Conservation (phyloP, 2,888 invertebrate genomes). For the Erebia palarica region DNA sequence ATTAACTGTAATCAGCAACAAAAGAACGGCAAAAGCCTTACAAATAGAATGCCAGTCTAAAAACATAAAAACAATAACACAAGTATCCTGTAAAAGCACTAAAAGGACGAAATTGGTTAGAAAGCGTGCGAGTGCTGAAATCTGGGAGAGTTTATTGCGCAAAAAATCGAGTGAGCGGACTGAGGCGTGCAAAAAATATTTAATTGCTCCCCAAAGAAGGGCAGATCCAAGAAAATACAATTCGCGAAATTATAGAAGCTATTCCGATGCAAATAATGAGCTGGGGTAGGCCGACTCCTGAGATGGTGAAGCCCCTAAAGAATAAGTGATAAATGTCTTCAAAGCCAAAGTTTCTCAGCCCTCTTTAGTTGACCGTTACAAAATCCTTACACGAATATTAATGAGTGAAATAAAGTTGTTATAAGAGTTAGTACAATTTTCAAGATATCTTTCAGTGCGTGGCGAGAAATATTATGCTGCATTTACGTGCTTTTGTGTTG, state of each 20-base stretch:
- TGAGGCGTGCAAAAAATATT: slow-evolving; percentile 69
- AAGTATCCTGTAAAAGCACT: slow-evolving; percentile 15
- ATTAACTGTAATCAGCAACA: too few species aligned
- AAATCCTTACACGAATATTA: not conserved
- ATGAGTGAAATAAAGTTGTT: too few species aligned
- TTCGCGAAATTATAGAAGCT: slow-evolving; percentile 80
- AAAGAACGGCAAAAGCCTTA: too few species aligned
- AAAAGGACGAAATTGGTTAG: slow-evolving; percentile 11
- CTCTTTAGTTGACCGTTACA: not conserved
- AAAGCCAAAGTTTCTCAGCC: not conserved
- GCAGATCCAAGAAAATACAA: slow-evolving; percentile 78
- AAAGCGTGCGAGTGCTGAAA: slow-evolving; percentile 50
- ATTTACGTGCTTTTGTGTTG: too few species aligned
- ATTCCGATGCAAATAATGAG: slow-evolving; percentile 82
- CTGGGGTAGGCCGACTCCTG: slow-evolving; percentile 62
- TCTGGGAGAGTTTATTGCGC: slow-evolving; percentile 66
- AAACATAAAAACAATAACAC: slow-evolving; percentile 7
- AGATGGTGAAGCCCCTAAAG: slow-evolving; percentile 72
- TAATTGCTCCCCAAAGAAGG: slow-evolving; percentile 79
- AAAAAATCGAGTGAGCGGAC: slow-evolving; percentile 63
- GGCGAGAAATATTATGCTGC: too few species aligned
- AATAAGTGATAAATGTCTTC: slow-evolving; percentile 59
- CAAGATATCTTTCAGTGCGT: too few species aligned
- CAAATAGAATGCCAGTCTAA: not conserved
- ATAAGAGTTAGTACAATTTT: too few species aligned